Conservation (phyloP, 2,888 invertebrate genomes). For the Lissonota sp. region DNA sequence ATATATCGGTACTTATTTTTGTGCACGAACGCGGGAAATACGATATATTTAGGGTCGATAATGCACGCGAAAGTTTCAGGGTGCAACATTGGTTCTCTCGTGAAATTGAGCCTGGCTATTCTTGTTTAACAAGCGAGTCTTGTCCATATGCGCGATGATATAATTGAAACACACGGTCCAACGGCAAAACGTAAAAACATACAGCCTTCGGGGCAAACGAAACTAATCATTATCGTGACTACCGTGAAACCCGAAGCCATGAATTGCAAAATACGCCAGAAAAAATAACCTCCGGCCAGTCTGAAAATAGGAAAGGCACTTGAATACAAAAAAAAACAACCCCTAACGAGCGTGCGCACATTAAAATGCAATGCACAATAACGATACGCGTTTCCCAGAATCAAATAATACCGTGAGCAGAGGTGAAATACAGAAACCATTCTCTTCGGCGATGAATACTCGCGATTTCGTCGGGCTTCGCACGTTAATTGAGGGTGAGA, state of each 20-base stretch:
- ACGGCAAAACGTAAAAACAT: constrained; percentile 28
- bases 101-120: constrained; percentile 52
- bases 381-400: too few relatives aligned
- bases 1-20: constrained; percentile 1
- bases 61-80: constrained; percentile 10
- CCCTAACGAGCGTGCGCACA: too few relatives aligned
- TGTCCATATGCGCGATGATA: neutral
- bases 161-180: constrained; percentile 13
- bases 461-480: too few relatives aligned
- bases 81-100: constrained; percentile 8
- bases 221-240: constrained; percentile 48
- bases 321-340: neutral
- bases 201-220: constrained; percentile 46
- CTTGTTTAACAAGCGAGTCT: constrained; percentile 19
- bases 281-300: constrained; percentile 21
- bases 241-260: constrained; percentile 23
- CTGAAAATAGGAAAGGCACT: constrained; percentile 21
- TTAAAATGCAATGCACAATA: too few relatives aligned
- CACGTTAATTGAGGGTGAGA: too few relatives aligned
- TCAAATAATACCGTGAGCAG: too few relatives aligned
- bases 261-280: constrained; percentile 37
- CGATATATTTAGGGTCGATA: constrained; percentile 22
- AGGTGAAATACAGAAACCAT: too few relatives aligned
- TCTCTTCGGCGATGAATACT: too few relatives aligned
- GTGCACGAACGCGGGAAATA: constrained; percentile 34